Evolutionary conservation across 1,140 invertebrate species (phyloP), one percentile per base, ranked within the genome.

Genomic region (Panulirus ornatus): DNA sequence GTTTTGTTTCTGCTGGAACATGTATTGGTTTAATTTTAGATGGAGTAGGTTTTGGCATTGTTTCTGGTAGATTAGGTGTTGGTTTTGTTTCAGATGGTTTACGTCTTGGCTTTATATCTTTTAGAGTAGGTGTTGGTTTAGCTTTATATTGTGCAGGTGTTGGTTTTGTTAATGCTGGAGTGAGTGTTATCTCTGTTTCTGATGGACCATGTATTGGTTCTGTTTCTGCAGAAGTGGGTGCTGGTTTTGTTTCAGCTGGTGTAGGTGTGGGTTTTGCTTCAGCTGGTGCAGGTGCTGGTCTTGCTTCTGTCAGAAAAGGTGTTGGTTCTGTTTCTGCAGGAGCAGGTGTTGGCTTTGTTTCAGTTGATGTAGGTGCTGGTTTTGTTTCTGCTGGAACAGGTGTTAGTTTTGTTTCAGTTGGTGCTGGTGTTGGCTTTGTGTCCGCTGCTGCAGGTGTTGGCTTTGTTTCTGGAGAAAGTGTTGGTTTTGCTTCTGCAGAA

Each of bases 261-360:
- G 36, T 47, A 9, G 63, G 58, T 47, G 14, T 86, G 44, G 66
- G 58, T 70, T 86, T 85, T 30, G 71, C 14, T 66, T 91, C 71
- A 38, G 38, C 66, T 85, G 40, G 66, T n/a, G 42, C 22, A 51
- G 42, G 70, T 51, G 70, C 36, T 51, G 58, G 42, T 30, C 73
- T 42, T 47, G 38, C 11, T 36, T 71, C 36, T 44, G 9, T 19
- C 11, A 22, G 22, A 11, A n/a, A 5, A 42, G 38, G 36, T 44
- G 22, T 79, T 42, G 73, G 51, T n/a, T 79, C 34, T 30, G 27
- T 22, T 44, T 91, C 42, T 42, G 54, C 71, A 42, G 76, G 42
- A 79, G 30, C 16, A 38, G 70, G 66, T 30, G 38, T 19, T 70
- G n/a, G 11, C n/a, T 84, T 51, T 6, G 19, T 75, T 54, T 76